Evolutionary conservation across 2,113 vertebrate species (phyloP).

Genomic region (Prolemur simus): DNA sequence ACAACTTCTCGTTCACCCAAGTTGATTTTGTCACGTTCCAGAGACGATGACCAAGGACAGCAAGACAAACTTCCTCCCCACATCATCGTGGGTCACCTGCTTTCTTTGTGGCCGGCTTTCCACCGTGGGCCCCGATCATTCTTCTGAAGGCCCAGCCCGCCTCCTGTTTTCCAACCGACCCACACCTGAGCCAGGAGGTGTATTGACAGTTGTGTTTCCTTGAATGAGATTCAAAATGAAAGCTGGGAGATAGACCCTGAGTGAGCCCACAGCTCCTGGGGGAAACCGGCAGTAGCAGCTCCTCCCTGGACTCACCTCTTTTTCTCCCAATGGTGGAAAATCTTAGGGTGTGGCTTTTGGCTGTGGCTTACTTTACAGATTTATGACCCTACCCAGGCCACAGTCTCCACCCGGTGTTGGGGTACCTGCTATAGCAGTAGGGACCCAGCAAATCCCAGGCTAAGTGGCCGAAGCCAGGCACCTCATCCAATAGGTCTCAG

Average conservation of each 20-base stretch:
- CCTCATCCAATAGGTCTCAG: background rate
- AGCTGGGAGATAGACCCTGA: background rate
- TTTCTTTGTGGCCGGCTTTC: background rate
- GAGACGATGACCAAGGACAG: background rate
- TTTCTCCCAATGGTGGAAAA: background rate
- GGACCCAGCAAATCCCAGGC: background rate
- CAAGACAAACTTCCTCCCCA: background rate
- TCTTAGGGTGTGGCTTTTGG: background rate
- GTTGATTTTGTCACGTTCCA: background rate
- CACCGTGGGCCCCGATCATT: background rate
- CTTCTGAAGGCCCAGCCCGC: background rate
- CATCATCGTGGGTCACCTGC: accelerated
- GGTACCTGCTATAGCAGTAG: background rate
- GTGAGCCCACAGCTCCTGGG: accelerated
- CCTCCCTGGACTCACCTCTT: background rate
- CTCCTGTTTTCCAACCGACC: background rate
- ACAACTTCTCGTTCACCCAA: background rate
- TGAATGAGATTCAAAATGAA: background rate
- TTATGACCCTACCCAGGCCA: background rate
- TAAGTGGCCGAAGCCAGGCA: background rate
- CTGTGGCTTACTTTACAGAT: background rate
- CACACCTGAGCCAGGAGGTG: background rate
- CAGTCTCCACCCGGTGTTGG: background rate
- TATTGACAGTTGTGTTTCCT: background rate
- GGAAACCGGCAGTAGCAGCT: background rate